A percentile compares a stretch with the other conserved stretches of the same genome.
Conservation (phyloP, 2,797 vertebrate genomes). For the Cossypha heuglini region DNA sequence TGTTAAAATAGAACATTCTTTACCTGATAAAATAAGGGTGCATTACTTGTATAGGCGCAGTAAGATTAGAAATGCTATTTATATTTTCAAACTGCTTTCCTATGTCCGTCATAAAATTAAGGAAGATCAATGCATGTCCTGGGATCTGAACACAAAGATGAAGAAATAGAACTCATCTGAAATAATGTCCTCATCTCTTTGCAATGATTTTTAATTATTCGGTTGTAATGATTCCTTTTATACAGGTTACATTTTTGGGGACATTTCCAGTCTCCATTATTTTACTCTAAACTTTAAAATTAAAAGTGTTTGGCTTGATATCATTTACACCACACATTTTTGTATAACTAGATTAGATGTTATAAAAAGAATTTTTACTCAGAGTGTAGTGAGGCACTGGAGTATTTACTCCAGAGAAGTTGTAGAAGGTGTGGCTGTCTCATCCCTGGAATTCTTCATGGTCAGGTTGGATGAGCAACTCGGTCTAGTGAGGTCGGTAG, state of each 20-base stretch:
- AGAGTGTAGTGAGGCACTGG: background rate
- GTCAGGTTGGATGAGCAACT: background rate
- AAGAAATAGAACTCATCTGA: background rate
- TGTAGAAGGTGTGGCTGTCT: background rate
- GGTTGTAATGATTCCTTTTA: background rate
- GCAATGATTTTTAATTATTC: background rate
- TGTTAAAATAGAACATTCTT: background rate
- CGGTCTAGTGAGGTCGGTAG: background rate
- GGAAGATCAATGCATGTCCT: background rate
- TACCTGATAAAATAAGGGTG: background rate
- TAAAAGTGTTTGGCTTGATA: background rate
- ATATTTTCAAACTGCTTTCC: background rate
- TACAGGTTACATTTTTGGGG: background rate
- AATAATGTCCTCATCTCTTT: background rate
- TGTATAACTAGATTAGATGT: background rate
- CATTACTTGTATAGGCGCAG: background rate
- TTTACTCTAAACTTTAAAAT: background rate
- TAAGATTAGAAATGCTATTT: background rate
- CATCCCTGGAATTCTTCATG: background rate
- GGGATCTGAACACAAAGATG: background rate
- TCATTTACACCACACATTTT: background rate
- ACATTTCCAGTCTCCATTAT: background rate
- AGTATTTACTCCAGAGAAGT: background rate
- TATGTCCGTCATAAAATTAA: background rate
- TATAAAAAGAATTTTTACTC: background rate